Evolutionary conservation across 2,797 vertebrate species (phyloP).

Genomic region (Australoheros facetus): DNA sequence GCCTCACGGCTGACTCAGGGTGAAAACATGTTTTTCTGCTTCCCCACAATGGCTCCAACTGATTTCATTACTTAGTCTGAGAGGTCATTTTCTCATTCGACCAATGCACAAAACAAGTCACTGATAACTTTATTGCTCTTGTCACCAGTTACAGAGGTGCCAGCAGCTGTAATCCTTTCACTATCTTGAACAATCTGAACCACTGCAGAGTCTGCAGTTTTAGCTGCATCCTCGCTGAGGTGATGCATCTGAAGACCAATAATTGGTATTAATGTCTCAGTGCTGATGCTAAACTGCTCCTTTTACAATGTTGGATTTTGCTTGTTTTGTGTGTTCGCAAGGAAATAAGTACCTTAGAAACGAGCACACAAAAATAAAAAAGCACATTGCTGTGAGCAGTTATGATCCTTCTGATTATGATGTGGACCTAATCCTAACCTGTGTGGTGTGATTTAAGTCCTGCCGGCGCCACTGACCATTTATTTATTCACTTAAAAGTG

Average conservation of each 20-base stretch:
- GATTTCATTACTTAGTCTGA: constrained; percentile 18
- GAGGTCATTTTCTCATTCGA: not conserved
- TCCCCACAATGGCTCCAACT: not conserved
- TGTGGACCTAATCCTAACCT: not conserved
- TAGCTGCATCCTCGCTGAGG: not conserved
- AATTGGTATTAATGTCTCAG: not conserved
- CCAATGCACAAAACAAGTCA: not conserved
- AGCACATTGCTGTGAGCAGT: not conserved
- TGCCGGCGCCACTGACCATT: not conserved
- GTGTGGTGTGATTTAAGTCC: not conserved
- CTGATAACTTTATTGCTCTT: not conserved
- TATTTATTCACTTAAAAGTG: not conserved
- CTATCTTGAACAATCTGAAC: not conserved
- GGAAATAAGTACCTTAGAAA: too few relatives aligned
- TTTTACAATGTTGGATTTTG: not conserved
- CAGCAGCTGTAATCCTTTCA: not conserved
- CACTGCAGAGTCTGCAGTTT: not conserved
- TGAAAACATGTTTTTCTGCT: constrained; percentile 20
- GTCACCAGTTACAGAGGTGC: not conserved
- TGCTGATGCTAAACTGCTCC: too few relatives aligned
- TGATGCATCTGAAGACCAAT: not conserved
- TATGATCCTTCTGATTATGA: too few relatives aligned
- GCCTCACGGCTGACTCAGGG: constrained; percentile 16
- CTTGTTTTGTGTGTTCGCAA: too few relatives aligned
- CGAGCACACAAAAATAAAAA: not conserved